A percentile compares a stretch with the other conserved stretches of the same genome.
These are phyloP conservation scores for Eupithecia abbreviata DNA, from an alignment of 2,888 invertebrate genomes.

Conservation along the genomic window DNA sequence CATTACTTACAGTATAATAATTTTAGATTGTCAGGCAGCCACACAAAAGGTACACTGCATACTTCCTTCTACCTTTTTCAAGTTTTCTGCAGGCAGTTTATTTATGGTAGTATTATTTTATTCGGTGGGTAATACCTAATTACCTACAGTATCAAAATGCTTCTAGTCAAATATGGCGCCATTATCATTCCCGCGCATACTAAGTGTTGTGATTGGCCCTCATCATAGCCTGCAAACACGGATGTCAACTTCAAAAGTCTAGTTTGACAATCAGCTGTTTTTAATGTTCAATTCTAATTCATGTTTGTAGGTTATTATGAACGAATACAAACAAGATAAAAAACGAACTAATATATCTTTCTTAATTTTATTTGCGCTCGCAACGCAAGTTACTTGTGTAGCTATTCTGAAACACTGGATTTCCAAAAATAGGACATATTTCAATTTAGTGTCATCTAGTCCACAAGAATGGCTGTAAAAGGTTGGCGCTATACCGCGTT, in stretches of 20 bases:
- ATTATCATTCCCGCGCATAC: neutral
- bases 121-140: too few species aligned
- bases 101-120: too few species aligned
- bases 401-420: neutral
- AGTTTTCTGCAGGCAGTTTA: too few species aligned
- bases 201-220: neutral
- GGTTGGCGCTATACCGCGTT: conserved; percentile 83
- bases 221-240: neutral
- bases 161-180: neutral
- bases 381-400: neutral
- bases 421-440: neutral
- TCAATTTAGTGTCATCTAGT: neutral
- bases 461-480: conserved; percentile 53
- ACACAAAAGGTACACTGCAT: too few species aligned
- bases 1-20: too few species aligned
- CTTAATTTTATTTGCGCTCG: neutral
- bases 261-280: conserved; percentile 13
- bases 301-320: neutral
- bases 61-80: too few species aligned
- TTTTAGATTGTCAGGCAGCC: too few species aligned
- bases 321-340: neutral
- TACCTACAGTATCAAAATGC: too few species aligned
- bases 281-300: neutral
- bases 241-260: conserved; percentile 1
- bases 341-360: neutral